Evolutionary conservation across 2,797 vertebrate species (phyloP), one percentile per base, ranked within the genome.

Genomic region (Syngnathus acus): DNA sequence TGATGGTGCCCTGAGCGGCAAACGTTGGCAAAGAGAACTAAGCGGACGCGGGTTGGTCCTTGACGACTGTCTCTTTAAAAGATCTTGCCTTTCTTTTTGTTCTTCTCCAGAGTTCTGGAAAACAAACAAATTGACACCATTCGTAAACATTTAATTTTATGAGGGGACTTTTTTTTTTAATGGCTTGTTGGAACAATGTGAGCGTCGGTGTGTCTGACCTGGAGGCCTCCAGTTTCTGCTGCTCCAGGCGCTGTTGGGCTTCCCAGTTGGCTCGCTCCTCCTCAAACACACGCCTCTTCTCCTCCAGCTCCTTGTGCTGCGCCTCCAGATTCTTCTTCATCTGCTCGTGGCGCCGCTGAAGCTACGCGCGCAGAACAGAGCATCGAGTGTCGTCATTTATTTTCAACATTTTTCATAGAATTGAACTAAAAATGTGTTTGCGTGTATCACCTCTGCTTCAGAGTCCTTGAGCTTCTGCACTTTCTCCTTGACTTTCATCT

Each of bases 21-120:
- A 57, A 92, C 73, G 86, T 92, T 94, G 94, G 94, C 93, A 94
- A 94, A 90, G 90, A 70, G 87, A 91, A 91, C 87, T 68, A 86
- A 81, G 64, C 87, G 72, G 68, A 75, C 68, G 60, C 57, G 73
- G 70, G 90, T 86, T 89, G 89, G 89, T 92, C 87, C 86, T 14
- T 81, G 78, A 72, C 73, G 84, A 82, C 70, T 73, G 79, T 70
- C 88, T 62, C 91, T 86, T 93, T 95, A 99, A 90, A 99, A 98
- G 89, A 99, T 99, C 92, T 98, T 99, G 86, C 96, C 97, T 94
- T 98, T 99, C 92, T 99, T 99, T 94, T 95, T 96, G 88, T 99
- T 98, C 91, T 99, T 98, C 90, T 99, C 96, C 94, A 98, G 93
- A 90, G 95, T 99, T 87, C 96, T 99, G 85, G 23, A 67, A 62